Evolutionary conservation across 2,888 invertebrate species (phyloP), one percentile per base, ranked within the genome.

Genomic region (Drosophila paramelanica): DNA sequence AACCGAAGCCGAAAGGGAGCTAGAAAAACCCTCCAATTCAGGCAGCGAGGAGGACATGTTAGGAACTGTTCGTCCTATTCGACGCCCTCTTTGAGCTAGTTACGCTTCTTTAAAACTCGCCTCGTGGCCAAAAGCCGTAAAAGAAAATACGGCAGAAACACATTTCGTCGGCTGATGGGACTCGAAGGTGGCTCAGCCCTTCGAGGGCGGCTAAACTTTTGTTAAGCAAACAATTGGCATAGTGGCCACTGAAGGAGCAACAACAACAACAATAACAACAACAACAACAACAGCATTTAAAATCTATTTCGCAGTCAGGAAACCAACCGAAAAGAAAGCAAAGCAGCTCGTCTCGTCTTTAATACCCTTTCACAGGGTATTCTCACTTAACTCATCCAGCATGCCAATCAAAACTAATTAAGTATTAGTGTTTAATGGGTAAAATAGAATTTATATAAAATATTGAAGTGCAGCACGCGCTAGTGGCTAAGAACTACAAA

Each of bases 141-240:
- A 84, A 81, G 84, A 83, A 83, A 83, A 86, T 80, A 79, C 79
- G 71, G 45, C 25, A 66, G 73, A 67, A 62, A 53, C 62, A 61
- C 47, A 51, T 46, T 31, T 49, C 51, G 17, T 17, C 65, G 49
- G 38, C 43, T 36, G 39, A 58, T 57, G 56, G 50, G 69, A 53
- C 52, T 61, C 50, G 56, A 60, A 51, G 52, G 33, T 53, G 49
- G 43, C 25, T 41, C 36, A 61, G 61, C 65, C 58, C 69, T 74
- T 74, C 10, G 45, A 83, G 79, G 57, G 56, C 14, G 62, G 72
- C 87, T 79, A 86, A 90, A 89, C 84, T 89, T 89, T 90, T 90
- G 89, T 87, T 89, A 82, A 88, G 79, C 89, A 90, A 90, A 89
- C 88, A 89, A 90, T 86, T 90, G 89, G 79, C 76, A 81, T 79